phyloP scores from a whole-genome alignment of 2,113 vertebrate species.

The Gobius niger region DNA sequence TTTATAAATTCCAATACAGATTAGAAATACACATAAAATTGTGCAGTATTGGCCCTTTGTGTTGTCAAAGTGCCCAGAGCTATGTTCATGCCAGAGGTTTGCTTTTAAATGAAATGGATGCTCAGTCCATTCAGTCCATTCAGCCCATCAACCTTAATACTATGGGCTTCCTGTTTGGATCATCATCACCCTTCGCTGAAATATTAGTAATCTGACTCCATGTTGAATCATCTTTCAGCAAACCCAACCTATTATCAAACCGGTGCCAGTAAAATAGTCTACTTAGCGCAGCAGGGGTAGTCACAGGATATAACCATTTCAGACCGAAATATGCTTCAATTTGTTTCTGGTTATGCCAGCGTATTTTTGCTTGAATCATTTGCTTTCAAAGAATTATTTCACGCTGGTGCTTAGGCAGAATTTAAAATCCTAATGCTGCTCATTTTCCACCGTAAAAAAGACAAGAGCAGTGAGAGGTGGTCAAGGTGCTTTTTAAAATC shows the following conservation, averaged over 20 bases:
- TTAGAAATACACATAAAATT: too few relatives aligned
- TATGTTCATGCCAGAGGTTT: not conserved
- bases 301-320: not conserved
- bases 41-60: not conserved
- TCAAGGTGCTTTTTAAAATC: constrained; percentile 55
- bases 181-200: too few relatives aligned
- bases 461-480: constrained; percentile 47
- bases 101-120: not conserved
- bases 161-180: too few relatives aligned
- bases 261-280: not conserved
- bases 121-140: too few relatives aligned
- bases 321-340: not conserved
- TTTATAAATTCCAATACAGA: not conserved
- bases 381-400: constrained; percentile 18
- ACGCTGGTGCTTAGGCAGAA: constrained; percentile 25
- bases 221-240: not conserved
- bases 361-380: constrained; percentile 23
- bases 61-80: not conserved
- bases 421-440: constrained; percentile 57
- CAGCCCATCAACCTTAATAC: too few relatives aligned
- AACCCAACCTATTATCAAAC: not conserved
- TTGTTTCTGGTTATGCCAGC: not conserved
- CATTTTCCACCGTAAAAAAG: constrained; percentile 36
- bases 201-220: too few relatives aligned
- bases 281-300: too few relatives aligned